Conservation (phyloP, 35 echinoderm and acorn worm species). For the Ptychodera flava region DNA sequence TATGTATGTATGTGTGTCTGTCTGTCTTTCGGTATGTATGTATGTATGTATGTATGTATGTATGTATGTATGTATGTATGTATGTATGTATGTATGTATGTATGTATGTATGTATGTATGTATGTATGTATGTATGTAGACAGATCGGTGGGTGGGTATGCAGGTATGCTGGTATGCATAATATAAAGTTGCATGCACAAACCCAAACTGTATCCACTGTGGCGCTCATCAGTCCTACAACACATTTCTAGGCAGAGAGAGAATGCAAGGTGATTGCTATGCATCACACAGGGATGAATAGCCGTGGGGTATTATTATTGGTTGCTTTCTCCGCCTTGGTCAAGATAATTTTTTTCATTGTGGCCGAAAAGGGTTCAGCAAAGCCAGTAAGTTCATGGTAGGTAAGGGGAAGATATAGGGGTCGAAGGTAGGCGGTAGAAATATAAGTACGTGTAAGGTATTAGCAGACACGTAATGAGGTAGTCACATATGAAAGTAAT, state of each 20-base stretch:
- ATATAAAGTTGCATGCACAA: background rate
- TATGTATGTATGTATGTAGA: background rate
- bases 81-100: conserved; percentile 2
- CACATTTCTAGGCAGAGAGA: too few species aligned
- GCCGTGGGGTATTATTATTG: too few species aligned
- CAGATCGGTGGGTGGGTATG: background rate
- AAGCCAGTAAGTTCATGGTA: too few species aligned
- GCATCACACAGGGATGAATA: too few species aligned
- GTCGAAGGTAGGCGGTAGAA: too few species aligned
- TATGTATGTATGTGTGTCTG: background rate
- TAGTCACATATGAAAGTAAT: too few species aligned
- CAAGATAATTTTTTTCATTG: background rate
- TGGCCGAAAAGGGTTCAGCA: too few species aligned
- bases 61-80: background rate
- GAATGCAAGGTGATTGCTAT: too few species aligned
- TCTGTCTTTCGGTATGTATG: background rate
- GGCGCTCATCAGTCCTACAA: background rate
- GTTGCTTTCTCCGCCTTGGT: background rate
- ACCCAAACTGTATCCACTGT: background rate
- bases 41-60: background rate
- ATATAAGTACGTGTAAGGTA: too few species aligned
- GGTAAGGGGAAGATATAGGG: too few species aligned
- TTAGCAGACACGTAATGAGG: too few species aligned
- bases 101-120: conserved; percentile 2
- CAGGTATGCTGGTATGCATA: background rate